Base-by-base conservation (phyloP, 1,140 invertebrate species). In the Aphidius gifuensis region DNA sequence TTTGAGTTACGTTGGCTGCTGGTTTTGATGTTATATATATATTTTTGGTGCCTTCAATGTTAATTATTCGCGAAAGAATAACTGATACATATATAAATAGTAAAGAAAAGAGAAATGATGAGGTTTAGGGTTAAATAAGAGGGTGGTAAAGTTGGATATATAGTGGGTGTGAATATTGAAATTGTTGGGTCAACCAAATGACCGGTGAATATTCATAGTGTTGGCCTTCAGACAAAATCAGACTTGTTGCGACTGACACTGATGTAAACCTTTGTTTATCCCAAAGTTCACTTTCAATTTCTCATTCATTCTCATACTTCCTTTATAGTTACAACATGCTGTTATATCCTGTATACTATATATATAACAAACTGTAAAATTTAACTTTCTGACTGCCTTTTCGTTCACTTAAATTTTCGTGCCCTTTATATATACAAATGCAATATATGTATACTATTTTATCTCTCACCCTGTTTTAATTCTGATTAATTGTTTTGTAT, bases 211-310 rank as follows among this genome's bases (percentile, higher is more conserved):
- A 81, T 80, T 81, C 79, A 79, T 79, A 71, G 70, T 66, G 69
- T 69, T 58, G 56, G 71, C 68, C 72, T 68, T 65, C 67, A 70
- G 72, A 72, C 67, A 71, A 76, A 80, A 78, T 80, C 77, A 74
- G 78, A 80, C 79, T 80, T 78, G 78, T 80, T 81, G 79, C 78
- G 74, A 81, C 77, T 81, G 79, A 81, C 79, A 81, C 77, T 81
- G 78, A 81, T 75, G 78, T 78, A 77, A 77, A 80, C 75, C 78
- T 80, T 81, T 80, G 79, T 81, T 75, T 78, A 71, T 69, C 66
- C 67, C 66, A 62, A 64, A 46, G 51, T 44, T 51, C 32, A 60
- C 42, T 9, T 21, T 50, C 50, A 40, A 55, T 16, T 55, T 21
- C 61, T 23, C 55, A 11, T n/a, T 50, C 60, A n/a, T 61, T n/a